Evolutionary conservation across 2,797 vertebrate species (phyloP).

Genomic region (Aselliscus stoliczkanus): DNA sequence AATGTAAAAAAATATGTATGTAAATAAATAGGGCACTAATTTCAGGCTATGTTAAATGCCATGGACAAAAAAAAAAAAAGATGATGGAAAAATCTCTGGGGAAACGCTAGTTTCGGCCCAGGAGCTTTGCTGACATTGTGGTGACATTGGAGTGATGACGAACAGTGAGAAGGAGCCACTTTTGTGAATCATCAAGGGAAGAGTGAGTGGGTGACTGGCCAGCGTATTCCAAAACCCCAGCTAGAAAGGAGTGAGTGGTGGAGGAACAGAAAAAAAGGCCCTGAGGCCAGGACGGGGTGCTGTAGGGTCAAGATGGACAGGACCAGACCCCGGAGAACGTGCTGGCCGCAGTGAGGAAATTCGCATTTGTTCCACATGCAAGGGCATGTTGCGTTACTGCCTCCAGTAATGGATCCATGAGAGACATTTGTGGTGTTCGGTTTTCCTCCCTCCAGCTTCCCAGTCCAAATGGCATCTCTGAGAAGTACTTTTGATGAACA

Average conservation of each 20-base stretch:
- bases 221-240: not conserved
- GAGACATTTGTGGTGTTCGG: accelerated
- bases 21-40: not conserved
- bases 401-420: accelerated
- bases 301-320: not conserved
- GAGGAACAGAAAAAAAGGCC: not conserved
- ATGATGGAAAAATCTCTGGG: not conserved
- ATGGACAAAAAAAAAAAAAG: not conserved
- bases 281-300: not conserved
- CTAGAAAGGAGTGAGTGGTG: not conserved
- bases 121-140: not conserved
- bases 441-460: not conserved
- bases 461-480: not conserved
- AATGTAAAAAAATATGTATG: not conserved
- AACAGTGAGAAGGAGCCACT: not conserved
- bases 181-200: not conserved
- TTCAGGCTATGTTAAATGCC: not conserved
- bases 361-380: not conserved
- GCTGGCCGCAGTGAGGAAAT: accelerated
- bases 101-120: accelerated
- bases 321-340: not conserved
- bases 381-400: accelerated
- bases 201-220: not conserved
- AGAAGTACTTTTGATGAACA: not conserved
- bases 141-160: not conserved